Conservation (phyloP, 2,113 vertebrate species). For the Panthera uncia region DNA sequence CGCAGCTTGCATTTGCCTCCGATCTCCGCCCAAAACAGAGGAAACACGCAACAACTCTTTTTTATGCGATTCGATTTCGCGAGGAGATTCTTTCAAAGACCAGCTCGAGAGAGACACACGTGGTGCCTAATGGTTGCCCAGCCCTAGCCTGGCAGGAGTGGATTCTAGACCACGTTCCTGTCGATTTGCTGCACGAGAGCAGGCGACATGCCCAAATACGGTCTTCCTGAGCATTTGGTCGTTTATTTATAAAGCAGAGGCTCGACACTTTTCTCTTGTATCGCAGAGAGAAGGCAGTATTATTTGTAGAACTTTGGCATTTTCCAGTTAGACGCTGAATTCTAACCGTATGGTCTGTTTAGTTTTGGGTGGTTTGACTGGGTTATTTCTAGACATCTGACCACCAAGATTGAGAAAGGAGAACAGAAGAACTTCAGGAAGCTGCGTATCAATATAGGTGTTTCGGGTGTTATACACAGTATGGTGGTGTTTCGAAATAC, state of each 20-base stretch:
- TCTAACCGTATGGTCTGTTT: not conserved
- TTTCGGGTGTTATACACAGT: not conserved
- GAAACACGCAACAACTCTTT: not conserved
- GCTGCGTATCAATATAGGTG: not conserved
- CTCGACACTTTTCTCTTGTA: constrained; percentile 25
- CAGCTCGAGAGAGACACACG: not conserved
- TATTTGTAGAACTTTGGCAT: constrained; percentile 56
- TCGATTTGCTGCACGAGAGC: not conserved
- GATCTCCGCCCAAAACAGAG: not conserved
- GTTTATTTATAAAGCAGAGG: constrained; percentile 62
- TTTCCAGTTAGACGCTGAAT: constrained; percentile 20
- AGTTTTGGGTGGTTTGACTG: not conserved
- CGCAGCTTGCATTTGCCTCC: not conserved
- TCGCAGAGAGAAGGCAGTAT: constrained; percentile 17
- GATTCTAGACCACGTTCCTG: not conserved
- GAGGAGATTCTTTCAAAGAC: not conserved
- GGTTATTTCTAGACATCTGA: constrained; percentile 32
- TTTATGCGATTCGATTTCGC: not conserved
- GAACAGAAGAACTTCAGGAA: not conserved
- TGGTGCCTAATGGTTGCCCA: rapidly evolving
- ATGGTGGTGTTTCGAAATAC: not conserved
- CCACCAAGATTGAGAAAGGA: not conserved
- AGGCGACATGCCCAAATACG: not conserved
- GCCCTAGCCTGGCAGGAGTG: not conserved
- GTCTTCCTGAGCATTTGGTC: constrained; percentile 49